A percentile compares a stretch with the other conserved stretches of the same genome.
Evolutionary conservation across 1,140 invertebrate species (phyloP).

Genomic region (Nasonia longicornis): DNA sequence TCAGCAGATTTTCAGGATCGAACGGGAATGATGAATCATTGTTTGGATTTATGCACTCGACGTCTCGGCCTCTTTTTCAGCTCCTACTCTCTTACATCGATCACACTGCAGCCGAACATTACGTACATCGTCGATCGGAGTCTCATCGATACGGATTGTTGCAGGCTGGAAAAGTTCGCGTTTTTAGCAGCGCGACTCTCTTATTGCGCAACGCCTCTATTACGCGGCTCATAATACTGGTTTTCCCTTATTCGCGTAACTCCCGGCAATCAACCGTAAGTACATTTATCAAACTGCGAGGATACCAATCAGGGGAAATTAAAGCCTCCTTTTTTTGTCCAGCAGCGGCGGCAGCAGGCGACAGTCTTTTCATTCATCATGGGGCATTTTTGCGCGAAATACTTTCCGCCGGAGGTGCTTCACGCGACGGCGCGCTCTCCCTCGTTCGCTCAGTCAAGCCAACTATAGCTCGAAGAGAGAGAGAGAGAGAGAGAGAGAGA

Average conservation of each 20-base stretch:
- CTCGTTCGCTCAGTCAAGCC: background rate
- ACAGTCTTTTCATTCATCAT: slow-evolving; percentile 31
- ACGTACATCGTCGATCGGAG: no score
- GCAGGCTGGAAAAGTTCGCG: no score
- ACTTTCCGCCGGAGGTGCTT: background rate
- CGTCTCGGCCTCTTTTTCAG: background rate
- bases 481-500: no score
- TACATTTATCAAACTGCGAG: slow-evolving; percentile 28
- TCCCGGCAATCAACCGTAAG: background rate
- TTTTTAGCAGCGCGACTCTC: no score
- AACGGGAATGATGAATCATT: slow-evolving; percentile 30
- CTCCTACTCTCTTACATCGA: no score
- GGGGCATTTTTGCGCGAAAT: background rate
- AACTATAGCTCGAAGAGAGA: background rate
- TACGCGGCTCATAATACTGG: background rate
- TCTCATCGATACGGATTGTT: no score
- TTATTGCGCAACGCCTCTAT: no score
- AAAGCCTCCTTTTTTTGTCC: slow-evolving; percentile 21
- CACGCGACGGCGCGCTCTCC: background rate
- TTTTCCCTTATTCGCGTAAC: slow-evolving; percentile 15
- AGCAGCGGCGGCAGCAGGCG: background rate
- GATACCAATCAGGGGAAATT: slow-evolving; percentile 5
- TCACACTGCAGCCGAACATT: no score
- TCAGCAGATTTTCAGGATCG: slow-evolving; percentile 26
- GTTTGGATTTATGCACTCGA: background rate